Base-by-base conservation (phyloP, 2,888 invertebrate species). In the Lagria hirta region DNA sequence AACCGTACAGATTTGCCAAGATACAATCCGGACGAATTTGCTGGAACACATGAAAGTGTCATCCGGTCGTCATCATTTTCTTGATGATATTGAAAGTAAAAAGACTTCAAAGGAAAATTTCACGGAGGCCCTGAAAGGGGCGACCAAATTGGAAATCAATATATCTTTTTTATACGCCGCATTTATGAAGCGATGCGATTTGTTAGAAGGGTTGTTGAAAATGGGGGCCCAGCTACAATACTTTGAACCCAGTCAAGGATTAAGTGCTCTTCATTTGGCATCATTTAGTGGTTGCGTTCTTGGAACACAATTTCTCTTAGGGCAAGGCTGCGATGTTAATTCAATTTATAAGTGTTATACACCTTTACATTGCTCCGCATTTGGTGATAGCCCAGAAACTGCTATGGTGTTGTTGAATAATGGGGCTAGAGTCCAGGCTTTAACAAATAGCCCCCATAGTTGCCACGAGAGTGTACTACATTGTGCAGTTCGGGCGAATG, bases 281-380 rank as follows among this genome's bases (percentile, higher is more conserved):
- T 83, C 88, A 1, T 89, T 88, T 64, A 85, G 85, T 57, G 86
- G 88, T n/a, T 86, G 84, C 50, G 69, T 81, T 30, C 80, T 82
- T 10, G 84, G 87, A 49, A 80, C 85, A 4, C 79, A 77, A 55
- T 84, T 80, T 62, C 75, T 90, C 33, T 77, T 89, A 28, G 71
- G 79, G 15, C 78, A 81, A 58, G 85, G 84, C 1, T 78, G 80
- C 52, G 83, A 84, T 59, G 79, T 86, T 4, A 84, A 85, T 70
- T 76, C 80, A 33, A 78, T 81, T 62, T 79, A 80, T 44, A 82
- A 84, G 65, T 81, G 82, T 57, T 86, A 86, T 65, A 85, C 86
- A 27, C 90, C 93, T 1, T 77, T 94, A 43, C 93, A 95, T 69
- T 91, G 89, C 66, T 89, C 93, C 7, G 91, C 92, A 17, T 90